phyloP scores from a whole-genome alignment of 2,113 vertebrate genomes.

The Hypomesus transpacificus region DNA sequence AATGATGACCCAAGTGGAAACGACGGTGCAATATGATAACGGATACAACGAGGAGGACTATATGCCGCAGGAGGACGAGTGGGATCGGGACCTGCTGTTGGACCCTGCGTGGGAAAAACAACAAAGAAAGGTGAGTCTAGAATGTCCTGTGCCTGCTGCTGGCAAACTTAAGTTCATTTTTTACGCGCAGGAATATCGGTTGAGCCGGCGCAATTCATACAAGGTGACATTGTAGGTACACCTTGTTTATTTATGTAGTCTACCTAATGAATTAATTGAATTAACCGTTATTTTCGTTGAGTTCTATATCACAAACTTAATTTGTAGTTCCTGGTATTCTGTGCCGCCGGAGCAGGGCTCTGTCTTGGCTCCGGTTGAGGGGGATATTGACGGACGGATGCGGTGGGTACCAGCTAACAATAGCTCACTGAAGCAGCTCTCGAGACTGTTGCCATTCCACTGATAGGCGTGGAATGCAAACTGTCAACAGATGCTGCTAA shows the following conservation, averaged over 20 bases:
- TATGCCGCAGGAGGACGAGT: slow-evolving; percentile 78
- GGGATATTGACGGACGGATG: slow-evolving; percentile 75
- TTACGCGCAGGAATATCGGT: no score
- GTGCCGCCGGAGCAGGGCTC: slow-evolving; percentile 27
- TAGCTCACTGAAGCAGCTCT: slow-evolving; percentile 67
- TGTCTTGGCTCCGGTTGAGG: slow-evolving; percentile 61
- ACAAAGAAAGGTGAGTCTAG: slow-evolving; percentile 72
- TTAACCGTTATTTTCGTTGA: slow-evolving; percentile 1
- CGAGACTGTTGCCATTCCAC: slow-evolving; percentile 79
- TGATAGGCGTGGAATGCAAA: slow-evolving; percentile 88
- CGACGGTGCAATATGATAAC: slow-evolving; percentile 68
- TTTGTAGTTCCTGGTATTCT: not conserved
- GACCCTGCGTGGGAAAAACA: slow-evolving; percentile 82
- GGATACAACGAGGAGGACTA: slow-evolving; percentile 70
- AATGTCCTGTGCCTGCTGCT: not conserved
- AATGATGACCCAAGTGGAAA: slow-evolving; percentile 69
- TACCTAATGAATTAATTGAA: not conserved
- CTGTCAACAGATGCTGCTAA: slow-evolving; percentile 96
- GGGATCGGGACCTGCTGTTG: slow-evolving; percentile 78
- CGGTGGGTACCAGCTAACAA: slow-evolving; percentile 75
- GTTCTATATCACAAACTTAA: not conserved
- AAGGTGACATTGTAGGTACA: no score
- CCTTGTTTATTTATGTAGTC: no score
- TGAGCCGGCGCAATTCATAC: no score
- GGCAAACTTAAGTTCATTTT: no score